These are phyloP conservation scores for Pelobates cultripes DNA, from an alignment of 2,797 vertebrate genomes.

Conservation along the genomic window DNA sequence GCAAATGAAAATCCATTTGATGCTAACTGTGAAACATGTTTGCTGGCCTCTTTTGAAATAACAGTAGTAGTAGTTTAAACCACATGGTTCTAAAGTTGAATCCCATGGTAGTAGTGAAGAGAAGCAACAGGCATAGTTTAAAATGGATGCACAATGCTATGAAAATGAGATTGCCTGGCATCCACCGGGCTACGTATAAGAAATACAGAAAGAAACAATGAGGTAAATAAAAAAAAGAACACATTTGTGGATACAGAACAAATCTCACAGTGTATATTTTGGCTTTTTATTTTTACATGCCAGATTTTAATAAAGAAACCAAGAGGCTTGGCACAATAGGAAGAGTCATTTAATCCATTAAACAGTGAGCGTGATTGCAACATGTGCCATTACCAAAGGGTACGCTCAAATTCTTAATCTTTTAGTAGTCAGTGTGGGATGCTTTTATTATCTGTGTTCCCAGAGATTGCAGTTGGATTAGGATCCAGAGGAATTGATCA, in stretches of 20 bases:
- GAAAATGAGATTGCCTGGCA: neutral
- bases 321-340: slow-evolving; percentile 29
- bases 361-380: slow-evolving; percentile 42
- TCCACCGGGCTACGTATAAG: neutral
- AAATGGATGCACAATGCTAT: neutral
- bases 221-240: neutral
- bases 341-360: slow-evolving; percentile 40
- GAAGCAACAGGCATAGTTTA: neutral
- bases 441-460: slow-evolving; percentile 34
- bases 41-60: no score
- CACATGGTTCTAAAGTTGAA: neutral
- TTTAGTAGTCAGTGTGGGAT: slow-evolving; percentile 24
- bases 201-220: neutral
- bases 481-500: slow-evolving; percentile 15
- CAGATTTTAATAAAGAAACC: slow-evolving; percentile 41
- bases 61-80: no score
- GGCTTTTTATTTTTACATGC: slow-evolving; percentile 23
- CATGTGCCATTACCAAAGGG: slow-evolving; percentile 38
- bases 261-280: neutral
- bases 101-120: neutral
- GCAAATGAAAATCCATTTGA: no score
- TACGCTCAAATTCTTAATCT: slow-evolving; percentile 13
- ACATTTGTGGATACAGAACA: neutral
- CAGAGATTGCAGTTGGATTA: slow-evolving; percentile 32
- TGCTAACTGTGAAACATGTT: no score